A percentile compares a stretch with the other conserved stretches of the same genome.
These are phyloP conservation scores for Trematocara macrostoma DNA, from an alignment of 2,113 vertebrate genomes.

Conservation along the genomic window DNA sequence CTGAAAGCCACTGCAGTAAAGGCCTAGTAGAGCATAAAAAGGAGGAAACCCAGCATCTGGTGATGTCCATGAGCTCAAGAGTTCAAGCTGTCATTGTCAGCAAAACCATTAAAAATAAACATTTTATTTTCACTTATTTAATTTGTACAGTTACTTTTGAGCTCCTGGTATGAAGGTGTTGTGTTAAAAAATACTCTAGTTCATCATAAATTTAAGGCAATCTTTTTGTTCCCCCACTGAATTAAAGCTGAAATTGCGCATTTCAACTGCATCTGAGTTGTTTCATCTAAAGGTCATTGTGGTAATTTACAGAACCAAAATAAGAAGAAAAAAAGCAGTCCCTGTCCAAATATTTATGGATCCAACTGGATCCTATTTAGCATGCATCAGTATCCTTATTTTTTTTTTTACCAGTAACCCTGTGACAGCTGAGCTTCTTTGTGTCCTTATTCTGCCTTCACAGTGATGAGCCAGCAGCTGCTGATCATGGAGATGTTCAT, in stretches of 20 bases:
- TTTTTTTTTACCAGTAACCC: neutral
- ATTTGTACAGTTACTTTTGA: neutral
- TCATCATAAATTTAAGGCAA: neutral
- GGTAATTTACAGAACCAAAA: neutral
- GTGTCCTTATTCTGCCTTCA: neutral
- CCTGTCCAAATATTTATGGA: neutral
- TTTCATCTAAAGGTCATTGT: neutral
- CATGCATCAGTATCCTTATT: neutral
- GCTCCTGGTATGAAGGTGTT: neutral
- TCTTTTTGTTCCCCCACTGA: neutral
- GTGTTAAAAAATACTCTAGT: neutral
- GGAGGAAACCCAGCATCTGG: neutral
- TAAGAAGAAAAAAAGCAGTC: neutral
- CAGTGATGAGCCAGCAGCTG: conserved; percentile 81
- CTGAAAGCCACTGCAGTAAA: neutral
- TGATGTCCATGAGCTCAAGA: neutral
- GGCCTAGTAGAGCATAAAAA: neutral
- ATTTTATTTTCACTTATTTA: neutral
- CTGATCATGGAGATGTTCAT: conserved; percentile 87
- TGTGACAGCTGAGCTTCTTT: neutral
- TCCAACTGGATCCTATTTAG: neutral
- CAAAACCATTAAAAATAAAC: neutral
- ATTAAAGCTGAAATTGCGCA: neutral
- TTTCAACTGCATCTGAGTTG: neutral
- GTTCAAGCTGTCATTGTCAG: neutral